phyloP scores from a whole-genome alignment of 1,140 invertebrate genomes.

The Cyclargus thomasi region DNA sequence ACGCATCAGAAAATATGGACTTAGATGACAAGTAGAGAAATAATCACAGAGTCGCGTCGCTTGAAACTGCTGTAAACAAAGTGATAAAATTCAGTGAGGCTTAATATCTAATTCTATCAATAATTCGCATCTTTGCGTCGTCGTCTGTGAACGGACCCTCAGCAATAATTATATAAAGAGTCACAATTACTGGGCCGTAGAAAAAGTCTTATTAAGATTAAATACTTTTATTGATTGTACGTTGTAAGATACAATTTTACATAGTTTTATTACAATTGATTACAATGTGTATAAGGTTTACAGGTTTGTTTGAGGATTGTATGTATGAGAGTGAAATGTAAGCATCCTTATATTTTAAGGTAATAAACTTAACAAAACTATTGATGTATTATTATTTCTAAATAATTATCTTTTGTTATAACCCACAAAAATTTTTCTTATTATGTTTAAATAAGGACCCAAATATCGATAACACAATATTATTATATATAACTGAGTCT shows the following conservation, averaged over 20 bases:
- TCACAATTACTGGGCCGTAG: not conserved
- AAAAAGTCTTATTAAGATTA: not conserved
- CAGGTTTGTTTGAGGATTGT: slow-evolving; percentile 9
- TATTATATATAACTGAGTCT: too few species aligned
- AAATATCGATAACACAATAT: too few species aligned
- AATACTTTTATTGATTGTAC: slow-evolving; percentile 1
- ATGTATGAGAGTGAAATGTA: not conserved
- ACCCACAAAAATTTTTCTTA: too few species aligned
- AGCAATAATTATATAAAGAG: not conserved
- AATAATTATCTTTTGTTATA: not conserved
- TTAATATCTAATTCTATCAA: too few species aligned
- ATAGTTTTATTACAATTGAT: slow-evolving; percentile 8
- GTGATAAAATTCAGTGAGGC: too few species aligned
- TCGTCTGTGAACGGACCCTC: not conserved
- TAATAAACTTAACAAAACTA: not conserved
- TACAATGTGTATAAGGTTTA: slow-evolving; percentile 5
- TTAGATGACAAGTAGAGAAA: slow-evolving; percentile 33
- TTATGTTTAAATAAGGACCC: too few species aligned
- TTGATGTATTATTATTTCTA: not conserved
- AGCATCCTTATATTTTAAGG: not conserved
- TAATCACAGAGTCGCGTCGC: too few species aligned
- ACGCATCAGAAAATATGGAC: slow-evolving; percentile 48
- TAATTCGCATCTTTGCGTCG: too few species aligned
- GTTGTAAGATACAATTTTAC: slow-evolving; percentile 3
- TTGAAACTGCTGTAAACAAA: too few species aligned